Base-by-base conservation (phyloP, 1,140 invertebrate genomes). In the Drosophila sechellia region DNA sequence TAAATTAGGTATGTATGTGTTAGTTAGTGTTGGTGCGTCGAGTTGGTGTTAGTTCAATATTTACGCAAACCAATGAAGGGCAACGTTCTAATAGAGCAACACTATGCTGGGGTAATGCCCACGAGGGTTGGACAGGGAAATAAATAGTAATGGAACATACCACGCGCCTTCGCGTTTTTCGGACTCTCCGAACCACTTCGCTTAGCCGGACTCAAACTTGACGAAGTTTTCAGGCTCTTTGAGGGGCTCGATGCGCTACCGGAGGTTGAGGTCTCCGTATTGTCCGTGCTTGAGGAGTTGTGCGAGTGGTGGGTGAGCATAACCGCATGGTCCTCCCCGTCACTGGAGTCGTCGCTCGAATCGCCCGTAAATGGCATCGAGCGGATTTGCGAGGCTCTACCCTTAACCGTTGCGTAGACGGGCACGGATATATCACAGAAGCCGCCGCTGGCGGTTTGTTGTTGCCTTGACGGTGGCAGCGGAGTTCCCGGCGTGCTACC, bases 391-490 rank as follows among this genome's bases (percentile, higher is more conserved):
- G 97, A 98, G 45, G 98, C 98, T 89, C 98, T 95, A 95, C 97
- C 98, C 95, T 99, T 98, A 15, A 99, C 97, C 34, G 97, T 98
- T 20, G 98, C 97, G 93, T 98, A 99, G 13, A 99, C 98, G 42
- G 98, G 98, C 55, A 98, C 97, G 45, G 96, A 96, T 81, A 97
- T 96, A 93, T 96, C 96, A 92, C 96, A 96, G 91, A 97, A 97
- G 69, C 96, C 96, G 77, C 93, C 93, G 77, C 93, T 93, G 57
- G 93, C 93, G 31, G 93, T 92, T 85, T 93, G 72, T 91, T 93
- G 74, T 86, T 89, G 86, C 79, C 93, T 77, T 90, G 93, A 64
- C 58, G 93, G 58, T 72, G 93, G 61, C 87, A 93, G 79, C 17
- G 90, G 91, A 11, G 85, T 92, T 43, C 90, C 81, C 17, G 83